These are phyloP conservation scores for Cataglyphis altisquamis DNA, from an alignment of 2,888 invertebrate species.

Conservation along the genomic window DNA sequence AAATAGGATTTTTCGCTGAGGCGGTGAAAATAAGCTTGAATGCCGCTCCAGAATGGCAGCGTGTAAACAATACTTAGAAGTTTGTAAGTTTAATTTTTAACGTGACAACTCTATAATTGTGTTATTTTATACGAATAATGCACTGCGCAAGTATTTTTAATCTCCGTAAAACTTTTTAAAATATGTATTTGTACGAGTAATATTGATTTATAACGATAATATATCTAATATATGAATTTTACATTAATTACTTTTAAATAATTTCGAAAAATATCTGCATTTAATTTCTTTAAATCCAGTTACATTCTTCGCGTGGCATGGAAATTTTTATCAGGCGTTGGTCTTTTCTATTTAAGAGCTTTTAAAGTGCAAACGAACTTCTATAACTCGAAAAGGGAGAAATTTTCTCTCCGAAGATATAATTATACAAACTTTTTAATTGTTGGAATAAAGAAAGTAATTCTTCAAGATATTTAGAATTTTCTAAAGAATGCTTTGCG, in stretches of 20 bases:
- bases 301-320: background rate
- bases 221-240: background rate
- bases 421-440: background rate
- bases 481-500: background rate
- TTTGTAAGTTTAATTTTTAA: slow-evolving; percentile 10
- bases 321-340: background rate
- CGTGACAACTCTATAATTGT: slow-evolving; percentile 3
- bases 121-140: slow-evolving; percentile 30
- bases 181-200: background rate
- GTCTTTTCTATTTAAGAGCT: slow-evolving; percentile 12
- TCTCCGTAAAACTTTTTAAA: background rate
- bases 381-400: background rate
- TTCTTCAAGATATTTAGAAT: background rate
- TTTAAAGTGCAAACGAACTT: background rate
- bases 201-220: background rate
- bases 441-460: background rate
- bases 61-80: slow-evolving; percentile 23
- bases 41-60: slow-evolving; percentile 17
- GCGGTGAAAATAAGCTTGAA: slow-evolving; percentile 35
- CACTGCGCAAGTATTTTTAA: background rate
- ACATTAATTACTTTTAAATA: background rate
- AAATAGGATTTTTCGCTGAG: slow-evolving; percentile 19
- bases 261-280: background rate
- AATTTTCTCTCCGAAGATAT: background rate
- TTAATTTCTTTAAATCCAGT: background rate